Conservation (phyloP, 2,888 invertebrate genomes). For the Dioctria linearis region DNA sequence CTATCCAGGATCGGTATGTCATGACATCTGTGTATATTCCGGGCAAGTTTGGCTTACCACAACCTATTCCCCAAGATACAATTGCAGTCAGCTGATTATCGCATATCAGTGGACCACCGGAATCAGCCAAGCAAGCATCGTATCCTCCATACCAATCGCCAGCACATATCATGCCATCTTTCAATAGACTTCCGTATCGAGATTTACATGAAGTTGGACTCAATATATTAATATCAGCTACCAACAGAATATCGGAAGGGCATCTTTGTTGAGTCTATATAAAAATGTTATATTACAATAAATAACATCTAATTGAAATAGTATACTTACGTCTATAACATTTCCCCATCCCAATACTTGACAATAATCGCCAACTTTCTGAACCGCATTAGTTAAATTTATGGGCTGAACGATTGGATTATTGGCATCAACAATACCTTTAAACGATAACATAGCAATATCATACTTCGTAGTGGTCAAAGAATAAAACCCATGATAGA, state of each 20-base stretch:
- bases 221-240: not conserved
- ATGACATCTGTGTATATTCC: not conserved
- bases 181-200: not conserved
- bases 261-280: not conserved
- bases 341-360: not conserved
- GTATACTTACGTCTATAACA: not conserved
- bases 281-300: not conserved
- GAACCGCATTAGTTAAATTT: not conserved
- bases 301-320: not conserved
- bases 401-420: not conserved
- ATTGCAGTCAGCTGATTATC: not conserved
- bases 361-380: not conserved
- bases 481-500: not conserved
- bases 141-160: conserved; percentile 2
- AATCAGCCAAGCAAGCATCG: conserved; percentile 10
- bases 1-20: not conserved
- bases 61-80: not conserved
- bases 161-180: not conserved
- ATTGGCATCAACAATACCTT: not conserved
- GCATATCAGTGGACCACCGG: conserved; percentile 12
- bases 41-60: not conserved
- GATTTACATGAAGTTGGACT: not conserved
- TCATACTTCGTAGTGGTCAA: not conserved
- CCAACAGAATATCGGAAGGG: not conserved
- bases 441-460: not conserved